Evolutionary conservation across 2,797 vertebrate genomes (phyloP).

Genomic region (Caiman crocodilus): DNA sequence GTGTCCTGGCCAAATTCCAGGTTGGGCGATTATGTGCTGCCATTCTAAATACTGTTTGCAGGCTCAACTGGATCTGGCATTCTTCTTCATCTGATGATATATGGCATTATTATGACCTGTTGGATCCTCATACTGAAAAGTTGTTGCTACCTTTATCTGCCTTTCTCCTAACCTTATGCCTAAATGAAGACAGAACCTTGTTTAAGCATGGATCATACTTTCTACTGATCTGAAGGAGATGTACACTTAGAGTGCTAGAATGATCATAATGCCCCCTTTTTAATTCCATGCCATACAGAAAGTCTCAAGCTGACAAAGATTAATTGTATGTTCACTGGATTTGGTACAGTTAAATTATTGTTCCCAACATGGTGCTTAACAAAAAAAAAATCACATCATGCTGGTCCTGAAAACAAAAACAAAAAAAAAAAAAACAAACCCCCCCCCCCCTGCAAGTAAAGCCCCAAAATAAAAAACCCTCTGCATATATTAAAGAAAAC

Average conservation of each 20-base stretch:
- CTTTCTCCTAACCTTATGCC: neutral
- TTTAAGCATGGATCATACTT: slow-evolving; percentile 15
- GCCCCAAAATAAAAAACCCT: neutral
- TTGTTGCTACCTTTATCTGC: neutral
- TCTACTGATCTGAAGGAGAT: neutral
- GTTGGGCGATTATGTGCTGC: slow-evolving; percentile 20
- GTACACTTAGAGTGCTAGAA: neutral
- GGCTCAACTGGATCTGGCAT: neutral
- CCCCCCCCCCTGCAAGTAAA: neutral
- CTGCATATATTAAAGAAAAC: neutral
- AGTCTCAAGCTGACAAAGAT: accelerated
- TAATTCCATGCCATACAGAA: neutral
- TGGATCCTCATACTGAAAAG: neutral
- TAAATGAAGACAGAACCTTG: neutral
- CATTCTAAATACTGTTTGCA: slow-evolving; percentile 27
- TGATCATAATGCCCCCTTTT: neutral
- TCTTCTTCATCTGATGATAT: neutral
- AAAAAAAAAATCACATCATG: neutral
- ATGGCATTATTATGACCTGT: neutral
- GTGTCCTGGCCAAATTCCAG: slow-evolving; percentile 31
- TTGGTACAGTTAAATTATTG: neutral
- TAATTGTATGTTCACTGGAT: neutral
- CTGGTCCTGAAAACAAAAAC: neutral
- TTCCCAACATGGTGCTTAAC: neutral
- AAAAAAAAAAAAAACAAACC: neutral